Percentiles rank a stretch among this genome's conserved stretches.
Conservation (phyloP, 2,888 invertebrate species). For the Podabrus alpinus region DNA sequence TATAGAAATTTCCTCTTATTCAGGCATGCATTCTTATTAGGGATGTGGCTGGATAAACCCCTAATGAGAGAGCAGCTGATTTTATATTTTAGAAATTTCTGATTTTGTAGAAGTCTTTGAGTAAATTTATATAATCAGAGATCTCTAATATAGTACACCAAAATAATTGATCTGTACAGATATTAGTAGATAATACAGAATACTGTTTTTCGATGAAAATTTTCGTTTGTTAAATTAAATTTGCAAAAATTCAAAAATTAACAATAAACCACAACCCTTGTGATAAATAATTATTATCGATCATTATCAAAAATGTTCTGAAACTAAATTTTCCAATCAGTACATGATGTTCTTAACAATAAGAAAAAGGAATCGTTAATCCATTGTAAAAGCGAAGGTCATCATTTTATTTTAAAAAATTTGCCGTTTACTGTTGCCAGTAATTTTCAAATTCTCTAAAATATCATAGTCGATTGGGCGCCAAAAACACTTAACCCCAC, state of each 20-base stretch:
- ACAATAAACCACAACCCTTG: background rate
- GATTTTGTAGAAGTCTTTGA: background rate
- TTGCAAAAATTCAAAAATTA: background rate
- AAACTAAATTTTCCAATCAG: slow-evolving; percentile 2
- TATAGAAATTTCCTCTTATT: slow-evolving; percentile 30
- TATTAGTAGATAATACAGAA: slow-evolving; percentile 7
- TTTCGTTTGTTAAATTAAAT: slow-evolving; percentile 12
- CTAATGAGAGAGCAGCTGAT: slow-evolving; percentile 66
- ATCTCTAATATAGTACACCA: background rate
- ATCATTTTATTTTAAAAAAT: background rate
- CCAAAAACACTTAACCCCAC: slow-evolving; percentile 67
- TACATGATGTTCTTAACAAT: slow-evolving; percentile 10
- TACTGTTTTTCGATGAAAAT: slow-evolving; percentile 22
- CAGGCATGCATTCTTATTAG: slow-evolving; percentile 63
- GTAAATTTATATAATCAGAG: slow-evolving; percentile 1
- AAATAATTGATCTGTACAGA: slow-evolving; percentile 15
- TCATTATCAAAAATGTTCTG: slow-evolving; percentile 12
- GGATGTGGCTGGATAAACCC: slow-evolving; percentile 76
- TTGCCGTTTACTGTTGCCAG: background rate
- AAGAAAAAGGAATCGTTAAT: slow-evolving; percentile 12
- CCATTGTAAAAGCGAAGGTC: slow-evolving; percentile 24
- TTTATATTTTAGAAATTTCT: slow-evolving; percentile 8
- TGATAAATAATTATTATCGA: slow-evolving; percentile 29
- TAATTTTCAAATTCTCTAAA: background rate
- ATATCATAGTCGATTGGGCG: background rate